Percentiles rank a stretch among this genome's conserved stretches.
phyloP scores from a whole-genome alignment of 30 jellyfish, hydroid and myxozoan genomes.

The Morbakka virulenta region DNA sequence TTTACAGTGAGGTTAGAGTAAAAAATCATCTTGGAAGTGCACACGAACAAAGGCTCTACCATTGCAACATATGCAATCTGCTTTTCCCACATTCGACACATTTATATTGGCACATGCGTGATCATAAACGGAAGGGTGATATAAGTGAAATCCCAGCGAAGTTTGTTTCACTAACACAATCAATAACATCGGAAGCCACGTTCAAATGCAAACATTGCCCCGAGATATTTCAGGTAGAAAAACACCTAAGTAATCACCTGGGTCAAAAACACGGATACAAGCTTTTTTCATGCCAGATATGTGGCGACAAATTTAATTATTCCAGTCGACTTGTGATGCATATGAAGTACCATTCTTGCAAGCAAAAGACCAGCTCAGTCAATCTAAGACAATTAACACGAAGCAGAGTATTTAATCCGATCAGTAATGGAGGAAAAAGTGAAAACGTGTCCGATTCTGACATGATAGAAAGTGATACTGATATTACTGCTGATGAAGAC shows the following conservation, averaged over 20 bases:
- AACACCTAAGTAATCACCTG: constrained; percentile 75
- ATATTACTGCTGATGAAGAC: too few species aligned
- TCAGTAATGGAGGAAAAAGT: too few species aligned
- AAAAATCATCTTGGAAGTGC: constrained; percentile 66
- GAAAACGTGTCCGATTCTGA: too few species aligned
- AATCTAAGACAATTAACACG: too few species aligned
- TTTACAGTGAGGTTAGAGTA: constrained; percentile 47
- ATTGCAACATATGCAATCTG: constrained; percentile 52
- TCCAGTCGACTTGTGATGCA: constrained; percentile 85
- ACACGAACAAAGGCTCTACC: constrained; percentile 73
- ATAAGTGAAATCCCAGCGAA: background rate
- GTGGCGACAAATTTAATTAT: constrained; percentile 50
- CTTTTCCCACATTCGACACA: constrained; percentile 74
- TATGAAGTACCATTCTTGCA: constrained; percentile 51
- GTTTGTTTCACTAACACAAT: constrained; percentile 4
- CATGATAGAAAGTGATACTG: too few species aligned
- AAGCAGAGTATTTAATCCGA: too few species aligned
- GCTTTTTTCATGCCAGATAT: constrained; percentile 66
- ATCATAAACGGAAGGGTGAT: constrained; percentile 2
- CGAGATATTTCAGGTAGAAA: constrained; percentile 55
- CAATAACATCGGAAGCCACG: background rate
- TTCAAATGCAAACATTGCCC: constrained; percentile 49
- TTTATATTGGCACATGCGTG: constrained; percentile 67
- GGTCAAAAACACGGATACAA: constrained; percentile 79
- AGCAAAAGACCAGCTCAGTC: too few species aligned